Evolutionary conservation across 2,113 vertebrate species (phyloP).

Genomic region (Lagopus muta): DNA sequence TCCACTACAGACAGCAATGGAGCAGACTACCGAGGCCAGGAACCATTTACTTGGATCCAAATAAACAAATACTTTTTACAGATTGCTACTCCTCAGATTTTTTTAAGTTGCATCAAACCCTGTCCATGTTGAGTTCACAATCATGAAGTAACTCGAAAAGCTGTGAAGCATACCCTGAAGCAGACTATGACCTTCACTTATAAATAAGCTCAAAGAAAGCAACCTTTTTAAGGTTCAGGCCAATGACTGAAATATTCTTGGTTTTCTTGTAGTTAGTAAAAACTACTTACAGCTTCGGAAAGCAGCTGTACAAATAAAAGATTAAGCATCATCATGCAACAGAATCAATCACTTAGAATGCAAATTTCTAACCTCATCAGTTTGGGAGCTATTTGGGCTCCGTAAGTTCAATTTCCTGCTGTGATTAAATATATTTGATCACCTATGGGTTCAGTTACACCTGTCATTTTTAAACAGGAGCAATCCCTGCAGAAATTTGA

Average conservation of each 20-base stretch:
- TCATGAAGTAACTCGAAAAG: background rate
- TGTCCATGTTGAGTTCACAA: background rate
- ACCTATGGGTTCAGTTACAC: slow-evolving; percentile 30
- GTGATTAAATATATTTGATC: background rate
- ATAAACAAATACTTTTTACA: background rate
- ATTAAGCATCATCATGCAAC: background rate
- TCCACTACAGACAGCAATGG: background rate
- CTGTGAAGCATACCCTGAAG: background rate
- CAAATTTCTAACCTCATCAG: background rate
- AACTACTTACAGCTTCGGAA: background rate
- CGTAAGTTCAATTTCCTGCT: background rate
- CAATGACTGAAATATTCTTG: background rate
- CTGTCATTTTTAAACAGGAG: slow-evolving; percentile 15
- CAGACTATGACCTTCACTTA: background rate
- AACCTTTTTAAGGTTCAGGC: background rate
- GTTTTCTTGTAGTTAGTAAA: background rate
- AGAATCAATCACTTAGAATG: background rate
- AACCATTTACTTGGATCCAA: background rate
- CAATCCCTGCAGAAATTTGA: slow-evolving; percentile 40
- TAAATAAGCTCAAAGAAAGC: background rate
- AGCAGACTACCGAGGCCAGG: background rate
- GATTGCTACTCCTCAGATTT: background rate
- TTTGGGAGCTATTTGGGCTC: background rate
- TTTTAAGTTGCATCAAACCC: background rate
- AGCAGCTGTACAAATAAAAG: background rate